Conservation (phyloP, 1,140 invertebrate genomes). For the Diachasmimorpha longicaudata region DNA sequence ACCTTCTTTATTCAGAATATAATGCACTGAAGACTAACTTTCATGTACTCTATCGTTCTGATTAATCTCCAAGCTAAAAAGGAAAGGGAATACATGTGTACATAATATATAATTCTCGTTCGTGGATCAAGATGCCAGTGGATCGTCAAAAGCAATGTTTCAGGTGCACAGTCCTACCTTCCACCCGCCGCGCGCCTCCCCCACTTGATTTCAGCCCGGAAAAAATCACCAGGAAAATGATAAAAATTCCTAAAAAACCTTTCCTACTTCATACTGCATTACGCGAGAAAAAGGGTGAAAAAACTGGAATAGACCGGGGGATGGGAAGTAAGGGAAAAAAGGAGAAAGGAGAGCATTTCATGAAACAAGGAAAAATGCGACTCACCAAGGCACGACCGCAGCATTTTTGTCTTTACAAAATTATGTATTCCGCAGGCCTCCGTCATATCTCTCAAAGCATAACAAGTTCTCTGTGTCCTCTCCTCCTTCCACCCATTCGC, state of each 20-base stretch:
- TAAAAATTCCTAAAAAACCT: slow-evolving; percentile 60
- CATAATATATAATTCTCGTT: slow-evolving; percentile 6
- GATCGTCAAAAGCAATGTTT: not conserved
- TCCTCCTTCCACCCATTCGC: slow-evolving; percentile 22
- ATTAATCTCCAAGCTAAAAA: not conserved
- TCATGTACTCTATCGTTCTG: not conserved
- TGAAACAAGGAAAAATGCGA: slow-evolving; percentile 64
- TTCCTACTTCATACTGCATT: slow-evolving; percentile 60
- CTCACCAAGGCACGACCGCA: slow-evolving; percentile 60
- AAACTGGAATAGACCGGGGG: slow-evolving; percentile 27
- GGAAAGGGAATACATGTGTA: not conserved
- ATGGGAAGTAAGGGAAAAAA: slow-evolving; percentile 35
- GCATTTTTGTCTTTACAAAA: slow-evolving; percentile 65
- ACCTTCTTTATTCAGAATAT: not conserved
- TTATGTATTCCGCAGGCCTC: slow-evolving; percentile 64
- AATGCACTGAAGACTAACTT: not conserved
- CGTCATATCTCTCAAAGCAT: slow-evolving; percentile 65
- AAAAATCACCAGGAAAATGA: slow-evolving; percentile 45
- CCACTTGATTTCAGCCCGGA: not conserved
- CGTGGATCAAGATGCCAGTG: slow-evolving; percentile 8
- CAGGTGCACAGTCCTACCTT: not conserved
- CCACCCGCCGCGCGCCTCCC: slow-evolving; percentile 11
- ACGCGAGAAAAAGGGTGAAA: slow-evolving; percentile 42
- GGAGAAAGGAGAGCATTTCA: slow-evolving; percentile 57
- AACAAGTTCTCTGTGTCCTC: slow-evolving; percentile 57